Evolutionary conservation across 2,113 vertebrate species (phyloP).

Genomic region (Urocynchramus pylzowi): DNA sequence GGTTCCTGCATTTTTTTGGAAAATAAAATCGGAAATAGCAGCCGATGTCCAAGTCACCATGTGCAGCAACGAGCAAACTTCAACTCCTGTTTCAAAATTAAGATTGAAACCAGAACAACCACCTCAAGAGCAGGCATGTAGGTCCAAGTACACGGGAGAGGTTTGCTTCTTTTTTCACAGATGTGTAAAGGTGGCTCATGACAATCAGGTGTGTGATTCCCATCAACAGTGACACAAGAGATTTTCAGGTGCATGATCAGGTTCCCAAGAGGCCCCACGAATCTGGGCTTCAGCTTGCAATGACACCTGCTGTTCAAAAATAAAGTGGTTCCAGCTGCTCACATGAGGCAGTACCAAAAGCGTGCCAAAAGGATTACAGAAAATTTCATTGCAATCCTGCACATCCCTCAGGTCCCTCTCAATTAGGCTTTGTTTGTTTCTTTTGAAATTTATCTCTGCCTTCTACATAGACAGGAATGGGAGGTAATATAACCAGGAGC

Average conservation of each 20-base stretch:
- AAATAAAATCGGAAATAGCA: neutral
- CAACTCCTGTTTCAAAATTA: neutral
- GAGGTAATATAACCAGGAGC: neutral
- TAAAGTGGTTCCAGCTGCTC: neutral
- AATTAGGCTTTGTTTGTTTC: neutral
- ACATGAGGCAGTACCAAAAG: neutral
- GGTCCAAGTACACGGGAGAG: neutral
- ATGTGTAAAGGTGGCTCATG: rapidly evolving
- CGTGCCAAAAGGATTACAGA: neutral
- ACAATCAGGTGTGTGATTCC: rapidly evolving
- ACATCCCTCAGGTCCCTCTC: neutral
- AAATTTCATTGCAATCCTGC: neutral
- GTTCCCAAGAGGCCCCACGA: neutral
- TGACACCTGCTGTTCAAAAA: neutral
- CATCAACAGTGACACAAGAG: rapidly evolving
- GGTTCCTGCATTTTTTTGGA: neutral
- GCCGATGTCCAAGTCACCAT: neutral
- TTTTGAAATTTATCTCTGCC: neutral
- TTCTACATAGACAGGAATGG: neutral
- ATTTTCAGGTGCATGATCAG: neutral
- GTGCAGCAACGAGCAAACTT: neutral
- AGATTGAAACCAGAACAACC: neutral
- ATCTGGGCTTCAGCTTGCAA: neutral
- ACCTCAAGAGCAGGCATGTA: neutral
- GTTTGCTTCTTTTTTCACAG: neutral